Percentiles rank a stretch among this genome's conserved stretches.
phyloP scores from a whole-genome alignment of 1,140 invertebrate genomes.

The Chionoecetes opilio region DNA sequence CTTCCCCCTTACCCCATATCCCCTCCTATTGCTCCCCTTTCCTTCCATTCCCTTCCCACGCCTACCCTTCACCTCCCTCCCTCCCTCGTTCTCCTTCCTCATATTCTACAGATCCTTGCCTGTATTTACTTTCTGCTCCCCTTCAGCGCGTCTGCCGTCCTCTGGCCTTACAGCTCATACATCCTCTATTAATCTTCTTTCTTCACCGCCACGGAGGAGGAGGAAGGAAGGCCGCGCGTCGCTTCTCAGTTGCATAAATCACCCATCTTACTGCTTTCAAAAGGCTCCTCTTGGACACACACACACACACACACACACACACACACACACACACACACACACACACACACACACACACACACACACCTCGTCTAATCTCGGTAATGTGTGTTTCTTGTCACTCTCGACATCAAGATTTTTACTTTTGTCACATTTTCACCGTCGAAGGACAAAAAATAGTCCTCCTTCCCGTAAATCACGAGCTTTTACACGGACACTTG shows the following conservation, averaged over 20 bases:
- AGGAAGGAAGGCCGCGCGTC: neutral
- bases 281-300: neutral
- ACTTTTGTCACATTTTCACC: slow-evolving; percentile 1
- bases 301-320: slow-evolving; percentile 57
- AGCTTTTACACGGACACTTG: slow-evolving; percentile 16
- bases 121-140: slow-evolving; percentile 51
- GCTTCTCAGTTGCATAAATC: slow-evolving; percentile 45
- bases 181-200: slow-evolving; percentile 66
- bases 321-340: slow-evolving; percentile 61
- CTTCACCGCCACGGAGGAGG: slow-evolving; percentile 39
- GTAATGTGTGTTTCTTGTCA: slow-evolving; percentile 49
- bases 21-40: neutral
- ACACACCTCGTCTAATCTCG: slow-evolving; percentile 44
- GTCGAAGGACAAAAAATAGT: slow-evolving; percentile 36
- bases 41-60: neutral
- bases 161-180: slow-evolving; percentile 47
- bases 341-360: slow-evolving; percentile 65
- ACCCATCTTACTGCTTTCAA: slow-evolving; percentile 50
- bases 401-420: neutral
- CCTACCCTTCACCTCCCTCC: neutral
- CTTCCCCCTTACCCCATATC: neutral
- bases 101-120: slow-evolving; percentile 50
- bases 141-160: slow-evolving; percentile 37
- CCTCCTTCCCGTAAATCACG: neutral
- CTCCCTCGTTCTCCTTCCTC: neutral